A percentile compares a stretch with the other conserved stretches of the same genome.
These are phyloP conservation scores for Chymomyza amoena DNA, from an alignment of 2,888 invertebrate species.

Conservation along the genomic window DNA sequence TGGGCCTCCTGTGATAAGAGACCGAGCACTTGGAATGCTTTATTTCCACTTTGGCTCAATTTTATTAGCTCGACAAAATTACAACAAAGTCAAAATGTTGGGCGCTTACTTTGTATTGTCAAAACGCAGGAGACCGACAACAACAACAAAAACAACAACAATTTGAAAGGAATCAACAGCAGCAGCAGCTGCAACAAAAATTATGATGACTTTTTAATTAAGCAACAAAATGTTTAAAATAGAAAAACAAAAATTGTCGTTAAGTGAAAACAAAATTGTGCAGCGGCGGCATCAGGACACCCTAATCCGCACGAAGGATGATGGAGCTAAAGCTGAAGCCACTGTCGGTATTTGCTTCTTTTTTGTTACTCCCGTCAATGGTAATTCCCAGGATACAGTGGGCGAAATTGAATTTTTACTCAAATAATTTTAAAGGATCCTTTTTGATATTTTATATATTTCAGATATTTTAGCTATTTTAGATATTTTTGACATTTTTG, in stretches of 20 bases:
- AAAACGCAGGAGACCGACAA: background rate
- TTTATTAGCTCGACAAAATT: slow-evolving; percentile 72
- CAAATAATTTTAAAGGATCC: too few species aligned
- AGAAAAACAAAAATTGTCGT: slow-evolving; percentile 40
- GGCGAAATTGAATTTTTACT: background rate
- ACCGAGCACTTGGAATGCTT: slow-evolving; percentile 66
- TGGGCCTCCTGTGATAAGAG: slow-evolving; percentile 57
- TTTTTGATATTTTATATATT: too few species aligned
- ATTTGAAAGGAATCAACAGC: background rate
- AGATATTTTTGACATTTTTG: too few species aligned
- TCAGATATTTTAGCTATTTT: too few species aligned
- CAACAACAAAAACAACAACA: background rate
- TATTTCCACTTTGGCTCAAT: slow-evolving; percentile 67
- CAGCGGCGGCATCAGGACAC: slow-evolving; percentile 11
- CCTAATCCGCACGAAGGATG: slow-evolving; percentile 6
- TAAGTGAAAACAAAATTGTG: slow-evolving; percentile 52
- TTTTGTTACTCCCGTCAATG: background rate
- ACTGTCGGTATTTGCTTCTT: background rate
- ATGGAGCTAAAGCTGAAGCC: slow-evolving; percentile 20
- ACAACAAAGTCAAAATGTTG: slow-evolving; percentile 58
- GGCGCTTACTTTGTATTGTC: slow-evolving; percentile 2
- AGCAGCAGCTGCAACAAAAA: slow-evolving; percentile 63
- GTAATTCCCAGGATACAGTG: background rate
- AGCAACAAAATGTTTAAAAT: slow-evolving; percentile 48
- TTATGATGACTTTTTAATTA: slow-evolving; percentile 72